Evolutionary conservation across 2,113 vertebrate genomes (phyloP).

Genomic region (Ardeotis arabs): DNA sequence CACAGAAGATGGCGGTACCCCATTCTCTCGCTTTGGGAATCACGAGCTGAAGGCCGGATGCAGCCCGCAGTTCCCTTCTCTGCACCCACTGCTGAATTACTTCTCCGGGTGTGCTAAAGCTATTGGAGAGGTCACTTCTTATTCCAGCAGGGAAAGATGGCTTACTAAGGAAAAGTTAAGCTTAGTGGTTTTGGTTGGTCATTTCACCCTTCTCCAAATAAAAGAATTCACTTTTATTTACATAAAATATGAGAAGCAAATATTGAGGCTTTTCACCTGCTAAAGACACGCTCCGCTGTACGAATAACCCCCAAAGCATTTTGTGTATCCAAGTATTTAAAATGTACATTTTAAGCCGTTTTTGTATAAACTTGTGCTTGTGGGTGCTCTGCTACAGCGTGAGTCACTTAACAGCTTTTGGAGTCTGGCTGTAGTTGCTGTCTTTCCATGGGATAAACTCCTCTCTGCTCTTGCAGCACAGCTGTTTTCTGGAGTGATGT

Average conservation of each 20-base stretch:
- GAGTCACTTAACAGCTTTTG: neutral
- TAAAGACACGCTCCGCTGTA: neutral
- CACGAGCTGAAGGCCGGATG: neutral
- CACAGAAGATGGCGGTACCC: neutral
- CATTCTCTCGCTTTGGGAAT: fast-evolving
- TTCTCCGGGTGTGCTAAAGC: neutral
- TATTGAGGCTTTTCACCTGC: neutral
- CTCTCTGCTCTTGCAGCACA: neutral
- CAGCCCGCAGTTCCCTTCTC: neutral
- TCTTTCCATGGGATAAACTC: neutral
- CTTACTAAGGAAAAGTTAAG: neutral
- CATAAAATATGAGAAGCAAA: neutral
- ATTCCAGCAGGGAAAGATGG: neutral
- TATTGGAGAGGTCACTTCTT: neutral
- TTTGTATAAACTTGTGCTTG: neutral
- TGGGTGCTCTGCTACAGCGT: neutral
- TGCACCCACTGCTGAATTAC: neutral
- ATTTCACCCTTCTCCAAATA: neutral
- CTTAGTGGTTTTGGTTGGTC: neutral
- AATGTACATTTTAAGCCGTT: neutral
- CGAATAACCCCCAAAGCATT: neutral
- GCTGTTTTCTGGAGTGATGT: neutral
- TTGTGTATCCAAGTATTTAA: neutral
- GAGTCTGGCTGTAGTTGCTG: neutral
- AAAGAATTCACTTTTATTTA: fast-evolving